A percentile compares a stretch with the other conserved stretches of the same genome.
phyloP scores from a whole-genome alignment of 2,113 vertebrate genomes.

The Ia io region DNA sequence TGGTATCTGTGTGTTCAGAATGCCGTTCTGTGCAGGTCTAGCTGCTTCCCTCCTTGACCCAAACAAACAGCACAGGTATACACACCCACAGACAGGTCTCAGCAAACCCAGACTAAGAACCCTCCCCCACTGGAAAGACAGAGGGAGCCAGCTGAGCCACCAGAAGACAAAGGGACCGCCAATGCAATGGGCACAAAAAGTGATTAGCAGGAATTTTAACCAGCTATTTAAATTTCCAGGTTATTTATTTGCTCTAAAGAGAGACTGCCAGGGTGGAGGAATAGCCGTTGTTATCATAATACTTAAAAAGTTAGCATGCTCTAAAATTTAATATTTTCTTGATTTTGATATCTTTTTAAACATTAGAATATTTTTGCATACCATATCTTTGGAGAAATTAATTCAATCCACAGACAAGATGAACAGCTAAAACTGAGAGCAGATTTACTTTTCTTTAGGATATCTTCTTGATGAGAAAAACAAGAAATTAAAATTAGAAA shows the following conservation, averaged over 20 bases:
- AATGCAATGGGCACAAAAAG: neutral
- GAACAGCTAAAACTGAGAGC: neutral
- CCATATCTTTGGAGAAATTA: neutral
- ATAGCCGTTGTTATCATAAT: neutral
- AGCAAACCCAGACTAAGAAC: neutral
- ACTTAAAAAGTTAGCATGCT: neutral
- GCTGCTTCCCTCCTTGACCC: neutral
- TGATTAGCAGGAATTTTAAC: neutral
- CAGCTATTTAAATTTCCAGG: neutral
- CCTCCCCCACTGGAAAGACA: neutral
- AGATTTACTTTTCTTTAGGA: neutral
- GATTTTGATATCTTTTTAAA: neutral
- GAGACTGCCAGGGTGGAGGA: neutral
- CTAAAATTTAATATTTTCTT: neutral
- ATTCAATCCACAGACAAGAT: neutral
- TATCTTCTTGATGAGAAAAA: neutral
- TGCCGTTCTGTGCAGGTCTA: neutral
- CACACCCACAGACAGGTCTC: neutral
- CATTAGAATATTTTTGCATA: neutral
- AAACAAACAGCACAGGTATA: neutral
- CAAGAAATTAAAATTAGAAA: slow-evolving; percentile 31
- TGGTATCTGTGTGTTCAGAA: neutral
- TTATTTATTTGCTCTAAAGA: neutral
- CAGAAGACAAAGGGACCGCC: neutral
- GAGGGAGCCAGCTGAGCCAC: neutral